Base-by-base conservation (phyloP, 2,888 invertebrate genomes). In the Dioctria rufipes region DNA sequence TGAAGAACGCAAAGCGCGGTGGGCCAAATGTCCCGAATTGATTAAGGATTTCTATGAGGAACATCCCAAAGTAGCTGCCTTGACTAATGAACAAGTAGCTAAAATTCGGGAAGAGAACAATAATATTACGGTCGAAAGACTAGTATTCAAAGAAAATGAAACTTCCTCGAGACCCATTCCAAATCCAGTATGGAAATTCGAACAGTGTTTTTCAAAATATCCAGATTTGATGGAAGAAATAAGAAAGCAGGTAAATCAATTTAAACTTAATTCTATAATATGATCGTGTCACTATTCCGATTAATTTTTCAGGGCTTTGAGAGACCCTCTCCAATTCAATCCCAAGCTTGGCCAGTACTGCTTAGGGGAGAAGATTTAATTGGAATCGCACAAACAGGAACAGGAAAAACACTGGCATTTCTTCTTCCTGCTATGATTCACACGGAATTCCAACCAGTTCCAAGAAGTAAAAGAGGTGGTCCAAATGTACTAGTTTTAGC, bases 351-450 rank as follows among this genome's bases (percentile, higher is more conserved):
- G 98, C 99, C 99, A 1, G 92, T 98, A 82, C 90, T 98, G 0
- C 89, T 99, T 61, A 93, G 93, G 85, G 99, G 99, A 0, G 93
- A 94, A 86, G 98, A 99, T 89, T 89, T 98, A 87, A 98, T 99
- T 87, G 98, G 98, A 6, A 98, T 99, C 83, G 98, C 98, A 0
- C 98, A 98, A 90, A 97, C 97, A 5, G 96, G 96, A 80, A 96
- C 96, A 25, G 97, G 98, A 0, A 99, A 99, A 90, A 99, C 99
- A 0, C 90, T 99, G 80, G 98, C 98, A 0, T 98, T 98, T 86
- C 90, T 98, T 0, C 88, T 98, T 78, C 98, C 98, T 6, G 98
- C 97, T 9, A 91, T 98, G 84, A 95, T 98, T 84, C 98, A 98
- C 86, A 97, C 97, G 82, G 96, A 97, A 83, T 93, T 93, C 1